Base-by-base conservation (phyloP, 2,113 vertebrate genomes). In the Malurus elegans region DNA sequence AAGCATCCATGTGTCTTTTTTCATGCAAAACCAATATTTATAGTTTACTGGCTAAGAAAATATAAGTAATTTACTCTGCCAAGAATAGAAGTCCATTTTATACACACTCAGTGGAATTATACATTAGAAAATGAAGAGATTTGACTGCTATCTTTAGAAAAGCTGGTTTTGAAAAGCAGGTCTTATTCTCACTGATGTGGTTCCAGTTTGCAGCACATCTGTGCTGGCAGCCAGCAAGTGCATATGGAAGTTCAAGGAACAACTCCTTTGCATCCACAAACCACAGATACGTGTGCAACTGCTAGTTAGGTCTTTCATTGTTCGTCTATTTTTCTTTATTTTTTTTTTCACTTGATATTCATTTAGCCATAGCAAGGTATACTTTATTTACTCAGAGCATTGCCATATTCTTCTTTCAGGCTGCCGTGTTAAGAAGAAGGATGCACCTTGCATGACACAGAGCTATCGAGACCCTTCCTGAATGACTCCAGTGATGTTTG, bases 381-480 rank as follows among this genome's bases (percentile, higher is more conserved):
- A 45, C 10, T 79, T 85, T 26, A 53, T 90, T 72, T 57, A 2
- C 13, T 44, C 31, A 85, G 15, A 69, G 9, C 18, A 61, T n/a
- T 64, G 10, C 8, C 9, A 38, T 70, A 17, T 24, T 78, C 6
- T 62, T 83, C 58, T 26, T 67, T 58, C 38, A 58, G 69, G 34
- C 16, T 42, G 14, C 34, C 3, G 1, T 28, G 38, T 18, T 47
- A n/a, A 32, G 62, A 83, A 42, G 50, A 38, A 47, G 2, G 4
- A 50, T 0, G 1, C 10, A 28, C 1, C 1, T 10, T 47, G 32
- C 14, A 45, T 18, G 24, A 18, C 10, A 26, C 17, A 65, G 23
- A 64, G 6, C 23, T 74, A 9, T 29, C 32, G 16, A 32, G 19
- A 71, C 19, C 13, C 12, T 74, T 84, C 19, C 31, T 26, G 8